These are phyloP conservation scores for Tridacna crocea DNA, from an alignment of 2,888 invertebrate species.

Conservation along the genomic window DNA sequence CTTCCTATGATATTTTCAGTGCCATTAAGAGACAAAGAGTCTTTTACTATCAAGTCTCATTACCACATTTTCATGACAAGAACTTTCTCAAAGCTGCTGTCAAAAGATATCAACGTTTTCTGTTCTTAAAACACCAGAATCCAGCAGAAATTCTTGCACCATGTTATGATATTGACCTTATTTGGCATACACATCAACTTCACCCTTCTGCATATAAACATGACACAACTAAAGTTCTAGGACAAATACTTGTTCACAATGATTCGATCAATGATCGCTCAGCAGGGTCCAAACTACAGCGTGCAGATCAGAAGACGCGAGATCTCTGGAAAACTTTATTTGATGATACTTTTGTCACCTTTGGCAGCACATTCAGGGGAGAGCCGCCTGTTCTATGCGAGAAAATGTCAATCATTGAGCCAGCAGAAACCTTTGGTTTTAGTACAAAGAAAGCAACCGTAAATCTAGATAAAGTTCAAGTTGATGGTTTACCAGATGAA, in stretches of 20 bases:
- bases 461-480: constrained; percentile 68
- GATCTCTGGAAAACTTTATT: constrained; percentile 84
- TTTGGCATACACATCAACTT: constrained; percentile 86
- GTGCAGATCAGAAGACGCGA: constrained; percentile 84
- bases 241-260: constrained; percentile 84
- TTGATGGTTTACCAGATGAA: constrained; percentile 70
- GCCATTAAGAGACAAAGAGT: constrained; percentile 84
- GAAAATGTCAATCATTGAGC: constrained; percentile 82
- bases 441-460: constrained; percentile 77
- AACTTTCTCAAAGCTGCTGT: constrained; percentile 84
- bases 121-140: constrained; percentile 84
- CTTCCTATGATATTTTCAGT: constrained; percentile 83
- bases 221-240: constrained; percentile 79
- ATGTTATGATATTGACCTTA: constrained; percentile 85
- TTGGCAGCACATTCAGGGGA: constrained; percentile 85
- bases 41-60: constrained; percentile 85
- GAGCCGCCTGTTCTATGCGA: constrained; percentile 82
- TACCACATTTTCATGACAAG: constrained; percentile 85
- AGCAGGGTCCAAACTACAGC: constrained; percentile 83
- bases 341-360: constrained; percentile 83
- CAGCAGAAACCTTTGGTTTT: constrained; percentile 75
- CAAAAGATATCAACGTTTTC: constrained; percentile 83
- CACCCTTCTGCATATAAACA: constrained; percentile 80
- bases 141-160: constrained; percentile 85
- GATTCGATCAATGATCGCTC: constrained; percentile 85